Base-by-base conservation (phyloP, 2,797 vertebrate species). In the Sebastes matsubarae region DNA sequence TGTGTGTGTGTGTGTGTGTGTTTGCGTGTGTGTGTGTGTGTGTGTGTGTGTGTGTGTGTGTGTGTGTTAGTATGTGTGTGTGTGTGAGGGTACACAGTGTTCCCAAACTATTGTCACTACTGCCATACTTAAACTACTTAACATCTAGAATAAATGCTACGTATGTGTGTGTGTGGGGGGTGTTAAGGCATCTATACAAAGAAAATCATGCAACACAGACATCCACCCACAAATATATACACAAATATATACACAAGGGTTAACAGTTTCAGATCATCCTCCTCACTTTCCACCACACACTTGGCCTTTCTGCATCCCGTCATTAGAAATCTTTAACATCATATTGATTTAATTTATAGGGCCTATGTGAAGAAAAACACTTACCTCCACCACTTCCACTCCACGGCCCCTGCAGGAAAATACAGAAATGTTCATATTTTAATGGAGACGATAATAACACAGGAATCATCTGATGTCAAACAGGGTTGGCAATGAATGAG, bases 331-430 rank as follows among this genome's bases (percentile, higher is more conserved):
- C 2, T 70, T 16, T 29, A 18, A 18, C 3, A 5, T 30, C 42
- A 4, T 1, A 57, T 16, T 50, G 29, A 74, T 27, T 65, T 50
- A 2, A 65, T 5, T 5, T 30, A 8, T 7, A 46, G 16, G 18
- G 0, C 46, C 18, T 5, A 30, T 7, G 8, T 42, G 5, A 30
- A 36, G 29, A 50, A 60, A 61, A 57, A 18, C 27, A 80, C 93
- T 86, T 66, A 95, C 95, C 94, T 95, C 90, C 65, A 96, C 90
- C 81, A 96, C 93, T 16, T 95, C 90, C 75, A 95, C 90, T 29
- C 89, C 91, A 18, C 76, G 90, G 60, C 52, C 68, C 80, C 95
- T 96, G 91, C 30, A 71, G 77, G 14, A 27, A 80, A 64, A 75
- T 6, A 42, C 20, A 8, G 4, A 63, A 8, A 66, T 29, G n/a